A percentile compares a stretch with the other conserved stretches of the same genome.
These are phyloP conservation scores for Chaetops frenatus DNA, from an alignment of 2,113 vertebrate species.

Conservation along the genomic window DNA sequence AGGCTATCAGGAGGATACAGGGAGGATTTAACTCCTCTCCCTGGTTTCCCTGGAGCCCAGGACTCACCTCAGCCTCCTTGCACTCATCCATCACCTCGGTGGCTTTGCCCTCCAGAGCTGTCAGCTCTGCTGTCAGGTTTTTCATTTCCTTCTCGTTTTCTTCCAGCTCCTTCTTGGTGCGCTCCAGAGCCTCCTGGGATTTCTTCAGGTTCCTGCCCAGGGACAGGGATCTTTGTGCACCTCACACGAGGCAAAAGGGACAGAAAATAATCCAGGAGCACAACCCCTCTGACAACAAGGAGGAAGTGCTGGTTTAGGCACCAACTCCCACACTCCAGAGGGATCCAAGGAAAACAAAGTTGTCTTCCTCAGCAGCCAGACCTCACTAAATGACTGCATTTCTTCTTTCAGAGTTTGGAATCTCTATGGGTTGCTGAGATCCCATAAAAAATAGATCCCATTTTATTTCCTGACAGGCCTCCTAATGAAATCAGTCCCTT, in stretches of 20 bases:
- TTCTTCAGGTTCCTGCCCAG: constrained; percentile 87
- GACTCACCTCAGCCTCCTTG: constrained; percentile 81
- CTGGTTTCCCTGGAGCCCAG: neutral
- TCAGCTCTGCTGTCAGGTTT: constrained; percentile 77
- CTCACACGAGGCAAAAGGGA: neutral
- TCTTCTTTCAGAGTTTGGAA: neutral
- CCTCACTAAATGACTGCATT: neutral
- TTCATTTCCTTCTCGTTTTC: constrained; percentile 75
- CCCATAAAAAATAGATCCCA: neutral
- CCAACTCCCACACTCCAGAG: neutral
- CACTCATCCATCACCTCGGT: constrained; percentile 77
- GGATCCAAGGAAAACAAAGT: neutral
- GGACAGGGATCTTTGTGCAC: neutral
- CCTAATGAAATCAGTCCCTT: neutral
- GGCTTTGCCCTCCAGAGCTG: constrained; percentile 84
- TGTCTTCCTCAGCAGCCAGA: neutral
- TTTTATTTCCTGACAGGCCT: neutral
- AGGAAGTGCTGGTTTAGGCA: neutral
- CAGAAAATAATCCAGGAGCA: neutral
- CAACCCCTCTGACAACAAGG: neutral
- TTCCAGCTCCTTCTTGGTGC: constrained; percentile 78
- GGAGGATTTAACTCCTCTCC: too few relatives aligned
- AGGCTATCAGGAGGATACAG: neutral
- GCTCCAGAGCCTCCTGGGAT: constrained; percentile 76
- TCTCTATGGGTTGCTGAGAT: neutral